A percentile compares a stretch with the other conserved stretches of the same genome.
phyloP scores from a whole-genome alignment of 2,797 vertebrate genomes.

The Ceryle rudis region DNA sequence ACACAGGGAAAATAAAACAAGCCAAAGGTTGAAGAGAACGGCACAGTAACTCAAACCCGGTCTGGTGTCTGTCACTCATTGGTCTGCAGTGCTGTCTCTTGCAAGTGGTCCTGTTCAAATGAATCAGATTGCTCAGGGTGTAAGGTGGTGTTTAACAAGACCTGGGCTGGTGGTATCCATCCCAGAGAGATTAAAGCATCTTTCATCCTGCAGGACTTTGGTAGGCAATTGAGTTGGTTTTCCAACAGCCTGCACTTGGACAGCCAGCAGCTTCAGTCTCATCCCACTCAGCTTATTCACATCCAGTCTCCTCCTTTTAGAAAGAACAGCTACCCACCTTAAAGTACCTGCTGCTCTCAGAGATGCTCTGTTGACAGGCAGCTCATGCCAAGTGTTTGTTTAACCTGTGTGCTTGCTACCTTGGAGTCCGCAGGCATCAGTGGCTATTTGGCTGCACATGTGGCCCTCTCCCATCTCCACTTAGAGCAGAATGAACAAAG shows the following conservation, averaged over 20 bases:
- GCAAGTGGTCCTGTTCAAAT: neutral
- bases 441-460: neutral
- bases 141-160: neutral
- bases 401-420: neutral
- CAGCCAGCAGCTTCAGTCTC: slow-evolving; percentile 36
- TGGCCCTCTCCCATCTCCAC: neutral
- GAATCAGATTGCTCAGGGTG: neutral
- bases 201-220: neutral
- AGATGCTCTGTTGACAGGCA: neutral
- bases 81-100: neutral
- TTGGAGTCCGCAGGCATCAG: neutral
- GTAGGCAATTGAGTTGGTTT: neutral
- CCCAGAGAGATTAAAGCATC: neutral
- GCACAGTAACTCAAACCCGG: neutral
- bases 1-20: neutral
- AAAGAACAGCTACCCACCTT: slow-evolving; percentile 16
- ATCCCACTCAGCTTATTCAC: slow-evolving; percentile 51
- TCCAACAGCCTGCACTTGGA: slow-evolving; percentile 15
- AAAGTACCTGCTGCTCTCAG: neutral
- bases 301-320: neutral
- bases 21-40: neutral
- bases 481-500: neutral
- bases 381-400: neutral
- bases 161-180: neutral
- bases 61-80: neutral